A percentile compares a stretch with the other conserved stretches of the same genome.
Evolutionary conservation across 2,888 invertebrate genomes (phyloP).

Genomic region (Gibbula magus): DNA sequence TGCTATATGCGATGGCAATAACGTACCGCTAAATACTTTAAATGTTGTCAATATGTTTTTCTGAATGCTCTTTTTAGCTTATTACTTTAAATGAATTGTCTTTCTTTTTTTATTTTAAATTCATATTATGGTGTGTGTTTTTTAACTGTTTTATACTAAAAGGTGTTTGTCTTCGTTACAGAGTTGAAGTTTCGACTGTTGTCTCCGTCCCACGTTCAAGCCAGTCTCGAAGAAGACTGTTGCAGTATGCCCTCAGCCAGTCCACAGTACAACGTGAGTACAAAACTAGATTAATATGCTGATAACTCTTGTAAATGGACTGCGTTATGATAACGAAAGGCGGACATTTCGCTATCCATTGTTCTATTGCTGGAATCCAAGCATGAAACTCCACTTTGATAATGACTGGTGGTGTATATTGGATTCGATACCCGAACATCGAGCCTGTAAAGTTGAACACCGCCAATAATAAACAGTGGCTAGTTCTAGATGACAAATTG

Average conservation of each 20-base stretch:
- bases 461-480: no score
- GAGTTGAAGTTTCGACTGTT: slow-evolving; percentile 25
- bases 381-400: no score
- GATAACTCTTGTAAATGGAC: no score
- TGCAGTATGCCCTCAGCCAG: slow-evolving; percentile 29
- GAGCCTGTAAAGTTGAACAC: no score
- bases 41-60: neutral
- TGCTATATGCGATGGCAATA: neutral
- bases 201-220: slow-evolving; percentile 8
- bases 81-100: neutral
- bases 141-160: neutral
- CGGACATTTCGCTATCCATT: no score
- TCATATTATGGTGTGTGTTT: neutral
- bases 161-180: neutral
- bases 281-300: no score
- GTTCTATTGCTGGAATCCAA: no score
- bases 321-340: no score
- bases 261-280: slow-evolving; percentile 32
- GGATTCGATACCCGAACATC: no score
- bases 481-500: no score
- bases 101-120: neutral
- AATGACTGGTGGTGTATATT: no score
- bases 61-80: neutral
- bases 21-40: neutral
- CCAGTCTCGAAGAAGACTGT: slow-evolving; percentile 9